phyloP scores from a whole-genome alignment of 2,888 invertebrate genomes.

The Mesorhabditis spiculigera region DNA sequence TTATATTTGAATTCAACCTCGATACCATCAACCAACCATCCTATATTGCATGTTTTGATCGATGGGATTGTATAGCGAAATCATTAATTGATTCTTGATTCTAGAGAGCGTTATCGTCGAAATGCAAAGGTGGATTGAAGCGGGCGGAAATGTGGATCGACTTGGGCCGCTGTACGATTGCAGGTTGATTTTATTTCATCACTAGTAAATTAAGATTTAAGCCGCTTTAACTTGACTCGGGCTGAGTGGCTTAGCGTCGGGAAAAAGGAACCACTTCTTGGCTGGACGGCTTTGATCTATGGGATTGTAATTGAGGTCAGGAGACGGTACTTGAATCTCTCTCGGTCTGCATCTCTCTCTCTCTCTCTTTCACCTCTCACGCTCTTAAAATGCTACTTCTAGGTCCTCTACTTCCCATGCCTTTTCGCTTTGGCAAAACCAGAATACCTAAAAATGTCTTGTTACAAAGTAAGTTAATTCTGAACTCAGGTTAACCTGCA shows the following conservation, averaged over 20 bases:
- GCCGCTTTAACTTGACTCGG: conserved; percentile 1
- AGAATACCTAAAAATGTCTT: background rate
- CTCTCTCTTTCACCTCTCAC: too few species aligned
- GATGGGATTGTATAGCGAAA: background rate
- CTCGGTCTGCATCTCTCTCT: too few species aligned
- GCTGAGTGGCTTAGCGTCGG: background rate
- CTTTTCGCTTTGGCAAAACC: background rate
- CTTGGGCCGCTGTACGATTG: conserved; percentile 2
- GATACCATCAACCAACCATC: too few species aligned
- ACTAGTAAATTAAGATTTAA: background rate
- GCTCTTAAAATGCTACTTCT: background rate
- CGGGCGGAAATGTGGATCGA: background rate
- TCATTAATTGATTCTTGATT: background rate
- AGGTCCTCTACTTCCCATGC: background rate
- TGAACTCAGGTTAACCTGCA: too few species aligned
- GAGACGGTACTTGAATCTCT: too few species aligned
- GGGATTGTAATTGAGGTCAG: background rate
- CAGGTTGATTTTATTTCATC: background rate
- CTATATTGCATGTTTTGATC: too few species aligned
- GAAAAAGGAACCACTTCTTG: background rate
- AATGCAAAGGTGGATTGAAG: background rate
- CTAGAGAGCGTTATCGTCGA: background rate
- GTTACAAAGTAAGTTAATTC: background rate
- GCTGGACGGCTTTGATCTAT: background rate
- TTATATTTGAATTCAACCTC: too few species aligned